phyloP scores from a whole-genome alignment of 1,140 invertebrate genomes.

The Meloidogyne floridensis region DNA sequence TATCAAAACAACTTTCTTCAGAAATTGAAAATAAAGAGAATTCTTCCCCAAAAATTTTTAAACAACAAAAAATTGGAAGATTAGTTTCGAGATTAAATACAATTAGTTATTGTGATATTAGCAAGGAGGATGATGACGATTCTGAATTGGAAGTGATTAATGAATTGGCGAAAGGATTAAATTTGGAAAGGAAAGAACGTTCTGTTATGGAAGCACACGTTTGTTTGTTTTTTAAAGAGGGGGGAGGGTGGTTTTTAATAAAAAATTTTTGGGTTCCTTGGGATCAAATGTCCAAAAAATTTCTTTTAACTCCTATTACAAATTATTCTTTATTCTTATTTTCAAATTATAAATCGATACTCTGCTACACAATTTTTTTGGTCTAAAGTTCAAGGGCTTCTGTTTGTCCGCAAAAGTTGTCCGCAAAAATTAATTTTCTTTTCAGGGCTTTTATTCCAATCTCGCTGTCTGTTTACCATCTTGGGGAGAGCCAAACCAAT shows the following conservation, averaged over 20 bases:
- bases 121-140: not conserved
- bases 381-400: too few species aligned
- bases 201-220: not conserved
- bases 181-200: not conserved
- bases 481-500: not conserved
- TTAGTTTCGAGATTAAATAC: not conserved
- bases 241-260: not conserved
- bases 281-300: too few species aligned
- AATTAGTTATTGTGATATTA: not conserved
- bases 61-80: not conserved
- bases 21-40: not conserved
- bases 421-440: not conserved
- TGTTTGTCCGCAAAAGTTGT: too few species aligned
- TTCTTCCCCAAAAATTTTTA: not conserved
- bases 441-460: conserved; percentile 9
- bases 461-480: not conserved
- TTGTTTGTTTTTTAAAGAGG: not conserved
- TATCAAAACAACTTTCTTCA: not conserved
- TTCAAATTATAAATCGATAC: too few species aligned
- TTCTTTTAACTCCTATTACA: too few species aligned
- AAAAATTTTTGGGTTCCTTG: too few species aligned
- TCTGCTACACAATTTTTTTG: too few species aligned
- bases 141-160: not conserved
- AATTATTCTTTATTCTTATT: too few species aligned
- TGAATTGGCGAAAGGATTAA: not conserved